Evolutionary conservation across 2,797 vertebrate species (phyloP).

Genomic region (Argyrosomus regius): DNA sequence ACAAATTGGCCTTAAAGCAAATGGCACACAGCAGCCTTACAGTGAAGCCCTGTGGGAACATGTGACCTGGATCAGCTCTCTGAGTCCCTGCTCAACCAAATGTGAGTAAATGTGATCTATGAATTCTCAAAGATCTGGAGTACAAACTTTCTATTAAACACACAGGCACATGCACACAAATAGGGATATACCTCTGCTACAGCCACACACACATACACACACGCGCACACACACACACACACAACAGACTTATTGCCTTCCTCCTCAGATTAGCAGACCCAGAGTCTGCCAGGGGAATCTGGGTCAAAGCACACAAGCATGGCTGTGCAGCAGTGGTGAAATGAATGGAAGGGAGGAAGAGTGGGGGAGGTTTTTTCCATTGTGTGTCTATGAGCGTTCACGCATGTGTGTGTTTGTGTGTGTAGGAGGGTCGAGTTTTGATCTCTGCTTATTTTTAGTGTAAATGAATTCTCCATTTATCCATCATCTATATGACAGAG

Average conservation of each 20-base stretch:
- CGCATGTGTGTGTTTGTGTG: slow-evolving; percentile 32
- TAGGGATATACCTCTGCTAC: slow-evolving; percentile 12
- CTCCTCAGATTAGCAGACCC: slow-evolving; percentile 35
- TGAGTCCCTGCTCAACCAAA: background rate
- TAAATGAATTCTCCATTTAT: slow-evolving; percentile 6
- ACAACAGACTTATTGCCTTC: slow-evolving; percentile 5
- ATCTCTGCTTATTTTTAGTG: slow-evolving; percentile 21
- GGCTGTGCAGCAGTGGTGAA: slow-evolving; percentile 43
- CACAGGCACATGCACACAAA: background rate
- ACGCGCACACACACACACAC: slow-evolving; percentile 5
- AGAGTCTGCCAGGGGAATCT: slow-evolving; percentile 61
- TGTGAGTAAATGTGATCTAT: slow-evolving; percentile 9
- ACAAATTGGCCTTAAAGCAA: slow-evolving; percentile 16
- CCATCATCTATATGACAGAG: background rate
- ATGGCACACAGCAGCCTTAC: background rate
- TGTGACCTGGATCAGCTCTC: slow-evolving; percentile 18
- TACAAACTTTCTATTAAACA: background rate
- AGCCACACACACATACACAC: slow-evolving; percentile 6
- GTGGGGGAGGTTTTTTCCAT: slow-evolving; percentile 57
- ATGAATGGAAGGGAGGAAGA: slow-evolving; percentile 28
- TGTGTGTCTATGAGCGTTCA: slow-evolving; percentile 30
- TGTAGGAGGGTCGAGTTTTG: background rate
- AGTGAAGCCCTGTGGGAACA: slow-evolving; percentile 5
- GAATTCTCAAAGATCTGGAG: background rate
- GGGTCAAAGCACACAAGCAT: slow-evolving; percentile 63